These are phyloP conservation scores for Heliconius cydno DNA, from an alignment of 2,888 invertebrate genomes.

Conservation along the genomic window DNA sequence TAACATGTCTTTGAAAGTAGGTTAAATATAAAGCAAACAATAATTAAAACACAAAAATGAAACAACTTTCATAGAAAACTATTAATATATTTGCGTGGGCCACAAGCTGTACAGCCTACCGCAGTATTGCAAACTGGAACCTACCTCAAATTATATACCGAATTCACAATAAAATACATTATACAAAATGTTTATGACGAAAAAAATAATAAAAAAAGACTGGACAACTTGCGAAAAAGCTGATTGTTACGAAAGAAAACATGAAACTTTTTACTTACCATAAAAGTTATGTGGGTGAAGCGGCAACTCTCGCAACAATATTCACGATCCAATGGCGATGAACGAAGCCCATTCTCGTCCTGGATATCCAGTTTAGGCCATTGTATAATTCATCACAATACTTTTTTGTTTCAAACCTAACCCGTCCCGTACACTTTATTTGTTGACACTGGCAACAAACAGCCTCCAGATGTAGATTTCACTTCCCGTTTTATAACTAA, in stretches of 20 bases:
- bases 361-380: constrained; percentile 71
- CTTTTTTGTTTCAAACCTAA: constrained; percentile 63
- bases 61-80: constrained; percentile 21
- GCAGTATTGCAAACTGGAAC: neutral
- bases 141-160: neutral
- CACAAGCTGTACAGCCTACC: constrained; percentile 4
- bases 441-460: constrained; percentile 78
- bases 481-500: constrained; percentile 58
- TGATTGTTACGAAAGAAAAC: constrained; percentile 75
- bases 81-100: constrained; percentile 38
- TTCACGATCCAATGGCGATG: constrained; percentile 64
- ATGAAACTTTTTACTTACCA: constrained; percentile 79
- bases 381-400: constrained; percentile 77
- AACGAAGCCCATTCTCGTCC: constrained; percentile 74
- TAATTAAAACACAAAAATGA: constrained; percentile 1
- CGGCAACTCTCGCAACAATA: constrained; percentile 60
- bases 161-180: constrained; percentile 32
- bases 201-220: constrained; percentile 38
- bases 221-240: constrained; percentile 54
- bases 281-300: constrained; percentile 80
- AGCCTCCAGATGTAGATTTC: constrained; percentile 71
- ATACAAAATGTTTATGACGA: constrained; percentile 41
- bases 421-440: constrained; percentile 76
- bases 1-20: neutral
- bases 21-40: neutral